Conservation (phyloP, 2,888 invertebrate species). For the Hypsopygia costalis region DNA sequence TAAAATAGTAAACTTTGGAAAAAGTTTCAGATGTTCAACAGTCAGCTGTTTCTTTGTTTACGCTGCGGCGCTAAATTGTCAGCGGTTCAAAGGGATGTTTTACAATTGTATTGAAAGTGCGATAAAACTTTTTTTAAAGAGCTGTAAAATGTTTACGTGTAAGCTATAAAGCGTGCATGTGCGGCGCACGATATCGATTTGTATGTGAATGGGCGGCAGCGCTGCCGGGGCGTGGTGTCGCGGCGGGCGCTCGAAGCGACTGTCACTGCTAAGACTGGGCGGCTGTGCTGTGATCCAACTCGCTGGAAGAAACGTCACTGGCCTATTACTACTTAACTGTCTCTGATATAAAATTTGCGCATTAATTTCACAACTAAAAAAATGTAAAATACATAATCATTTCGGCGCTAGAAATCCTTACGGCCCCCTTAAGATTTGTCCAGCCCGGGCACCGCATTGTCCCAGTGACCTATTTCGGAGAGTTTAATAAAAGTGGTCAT, state of each 20-base stretch:
- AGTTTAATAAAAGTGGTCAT: slow-evolving; percentile 1
- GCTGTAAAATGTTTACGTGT: slow-evolving; percentile 39
- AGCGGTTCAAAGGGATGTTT: slow-evolving; percentile 16
- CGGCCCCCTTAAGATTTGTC: slow-evolving; percentile 9
- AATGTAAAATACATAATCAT: background rate
- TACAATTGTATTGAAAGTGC: slow-evolving; percentile 23
- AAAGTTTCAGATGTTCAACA: slow-evolving; percentile 29
- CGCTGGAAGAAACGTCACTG: slow-evolving; percentile 32
- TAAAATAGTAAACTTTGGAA: background rate
- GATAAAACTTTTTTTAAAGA: slow-evolving; percentile 43
- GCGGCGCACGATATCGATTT: slow-evolving; percentile 53
- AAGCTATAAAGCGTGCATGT: slow-evolving; percentile 38
- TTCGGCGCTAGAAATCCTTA: background rate
- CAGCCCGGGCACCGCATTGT: slow-evolving; percentile 22
- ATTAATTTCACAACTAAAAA: background rate
- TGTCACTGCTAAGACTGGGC: slow-evolving; percentile 37
- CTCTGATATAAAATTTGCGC: slow-evolving; percentile 6
- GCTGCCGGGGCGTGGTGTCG: slow-evolving; percentile 49
- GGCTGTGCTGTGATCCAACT: slow-evolving; percentile 31
- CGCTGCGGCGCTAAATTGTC: slow-evolving; percentile 28
- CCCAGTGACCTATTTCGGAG: slow-evolving; percentile 46
- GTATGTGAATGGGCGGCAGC: slow-evolving; percentile 30
- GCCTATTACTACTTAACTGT: slow-evolving; percentile 19
- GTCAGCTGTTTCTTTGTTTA: slow-evolving; percentile 52
- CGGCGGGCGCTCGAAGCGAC: slow-evolving; percentile 60